phyloP scores from a whole-genome alignment of 2,113 vertebrate species.

The Dicentrarchus labrax region DNA sequence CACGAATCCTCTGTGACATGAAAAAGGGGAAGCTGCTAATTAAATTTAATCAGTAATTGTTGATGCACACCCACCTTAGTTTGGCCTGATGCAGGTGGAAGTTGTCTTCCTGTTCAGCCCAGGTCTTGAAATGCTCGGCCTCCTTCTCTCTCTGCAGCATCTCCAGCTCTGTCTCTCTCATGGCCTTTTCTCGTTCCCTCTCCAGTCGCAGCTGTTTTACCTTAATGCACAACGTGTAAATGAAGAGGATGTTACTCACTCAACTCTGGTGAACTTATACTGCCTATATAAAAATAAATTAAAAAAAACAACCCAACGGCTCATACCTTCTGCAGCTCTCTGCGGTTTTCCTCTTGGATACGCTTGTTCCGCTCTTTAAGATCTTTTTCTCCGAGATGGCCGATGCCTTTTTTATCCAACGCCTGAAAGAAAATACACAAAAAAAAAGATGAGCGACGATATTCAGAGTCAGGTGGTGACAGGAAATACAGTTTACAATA shows the following conservation, averaged over 20 bases:
- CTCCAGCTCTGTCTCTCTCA: constrained; percentile 97
- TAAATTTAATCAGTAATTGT: not conserved
- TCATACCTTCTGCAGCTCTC: constrained; percentile 96
- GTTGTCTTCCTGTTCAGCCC: constrained; percentile 98
- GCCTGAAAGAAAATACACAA: constrained; percentile 83
- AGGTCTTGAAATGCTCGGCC: constrained; percentile 98
- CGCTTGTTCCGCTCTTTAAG: constrained; percentile 96
- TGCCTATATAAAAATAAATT: no score
- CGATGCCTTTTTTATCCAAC: constrained; percentile 94
- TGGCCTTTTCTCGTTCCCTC: constrained; percentile 95
- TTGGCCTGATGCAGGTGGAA: constrained; percentile 98
- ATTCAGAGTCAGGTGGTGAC: not conserved
- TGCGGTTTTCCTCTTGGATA: constrained; percentile 96
- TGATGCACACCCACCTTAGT: constrained; percentile 84
- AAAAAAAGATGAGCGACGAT: not conserved
- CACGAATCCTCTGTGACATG: not conserved
- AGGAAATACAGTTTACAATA: not conserved
- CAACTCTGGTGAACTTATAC: not conserved
- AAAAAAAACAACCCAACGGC: no score
- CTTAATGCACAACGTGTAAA: constrained; percentile 73
- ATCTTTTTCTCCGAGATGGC: constrained; percentile 95
- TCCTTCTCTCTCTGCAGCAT: constrained; percentile 98
- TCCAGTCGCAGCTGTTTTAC: constrained; percentile 97
- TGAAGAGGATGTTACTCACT: not conserved
- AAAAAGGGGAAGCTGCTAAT: not conserved